Evolutionary conservation across 2,797 vertebrate species (phyloP), one percentile per base, ranked within the genome.

Genomic region (Esox masquinongy): DNA sequence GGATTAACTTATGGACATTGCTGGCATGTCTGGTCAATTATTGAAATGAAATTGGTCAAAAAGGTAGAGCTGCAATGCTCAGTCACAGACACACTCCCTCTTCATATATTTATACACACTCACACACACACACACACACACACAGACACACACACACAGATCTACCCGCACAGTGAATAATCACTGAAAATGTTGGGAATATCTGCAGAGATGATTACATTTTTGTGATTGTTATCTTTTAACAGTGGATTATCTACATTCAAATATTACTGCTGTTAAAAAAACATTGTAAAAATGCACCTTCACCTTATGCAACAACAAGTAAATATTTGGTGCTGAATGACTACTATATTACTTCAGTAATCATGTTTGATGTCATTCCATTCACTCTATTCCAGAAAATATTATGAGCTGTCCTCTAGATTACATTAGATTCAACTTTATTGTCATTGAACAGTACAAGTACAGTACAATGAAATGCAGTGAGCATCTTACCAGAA

Each of bases 1-100:
- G 78, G 82, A 85, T 88, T 86, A 81, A 49, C 47, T 75, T 76
- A 82, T 82, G 77, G 80, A 81, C 72, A 78, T 79, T 79, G 79
- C 70, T 80, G 78, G 64, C 76, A 80, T 81, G 76, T 63, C 51
- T 80, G 69, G 77, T 77, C 84, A 80, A 86, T 82, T 80, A 86
- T 73, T 69, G 69, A 82, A 83, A 81, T 84, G 68, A 83, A 88
- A 77, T 81, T 75, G 68, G 73, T 70, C 24, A 73, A 74, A 79
- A 76, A 82, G 74, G 74, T 36, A 76, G 69, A 51, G 66, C 53
- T 70, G 74, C 56, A 17, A 61, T 11, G 73, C 72, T 64, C 71
- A 61, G 29, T 31, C 63, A 66, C 24, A 66, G 43, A 49, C 22
- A 49, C 68, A 6, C 68, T 2, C 68, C 24, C 68, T 5, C 68